Evolutionary conservation across 2,113 vertebrate genomes (phyloP).

Genomic region (Canis aureus): DNA sequence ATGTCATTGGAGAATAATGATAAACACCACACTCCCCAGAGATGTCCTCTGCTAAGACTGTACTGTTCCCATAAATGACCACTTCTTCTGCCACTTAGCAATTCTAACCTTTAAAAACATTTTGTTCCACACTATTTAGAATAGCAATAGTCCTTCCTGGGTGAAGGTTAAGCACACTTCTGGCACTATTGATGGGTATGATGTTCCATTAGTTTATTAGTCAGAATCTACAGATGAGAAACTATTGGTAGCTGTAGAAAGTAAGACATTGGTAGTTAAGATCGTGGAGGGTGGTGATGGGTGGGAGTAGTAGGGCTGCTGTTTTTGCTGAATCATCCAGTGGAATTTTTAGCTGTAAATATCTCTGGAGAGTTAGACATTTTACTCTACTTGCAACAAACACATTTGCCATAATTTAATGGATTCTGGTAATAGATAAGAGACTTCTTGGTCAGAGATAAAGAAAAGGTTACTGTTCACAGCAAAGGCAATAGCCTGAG

Average conservation of each 20-base stretch:
- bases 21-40: neutral
- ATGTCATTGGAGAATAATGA: neutral
- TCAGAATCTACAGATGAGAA: neutral
- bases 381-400: neutral
- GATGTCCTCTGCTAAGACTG: neutral
- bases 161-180: neutral
- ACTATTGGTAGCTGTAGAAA: neutral
- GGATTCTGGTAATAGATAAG: neutral
- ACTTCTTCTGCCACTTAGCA: neutral
- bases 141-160: neutral
- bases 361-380: neutral
- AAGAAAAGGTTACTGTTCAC: neutral
- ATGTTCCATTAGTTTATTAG: neutral
- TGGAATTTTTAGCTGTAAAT: neutral
- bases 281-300: neutral
- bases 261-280: neutral
- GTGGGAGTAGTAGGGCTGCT: rapidly evolving
- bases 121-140: neutral
- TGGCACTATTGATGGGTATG: neutral
- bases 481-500: neutral
- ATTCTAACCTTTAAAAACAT: neutral
- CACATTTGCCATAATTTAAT: neutral
- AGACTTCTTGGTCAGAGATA: neutral
- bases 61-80: neutral
- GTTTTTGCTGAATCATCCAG: neutral